Percentiles rank a stretch among this genome's conserved stretches.
Conservation (phyloP, 1,140 invertebrate genomes). For the Stratiolaelaps scimitus region DNA sequence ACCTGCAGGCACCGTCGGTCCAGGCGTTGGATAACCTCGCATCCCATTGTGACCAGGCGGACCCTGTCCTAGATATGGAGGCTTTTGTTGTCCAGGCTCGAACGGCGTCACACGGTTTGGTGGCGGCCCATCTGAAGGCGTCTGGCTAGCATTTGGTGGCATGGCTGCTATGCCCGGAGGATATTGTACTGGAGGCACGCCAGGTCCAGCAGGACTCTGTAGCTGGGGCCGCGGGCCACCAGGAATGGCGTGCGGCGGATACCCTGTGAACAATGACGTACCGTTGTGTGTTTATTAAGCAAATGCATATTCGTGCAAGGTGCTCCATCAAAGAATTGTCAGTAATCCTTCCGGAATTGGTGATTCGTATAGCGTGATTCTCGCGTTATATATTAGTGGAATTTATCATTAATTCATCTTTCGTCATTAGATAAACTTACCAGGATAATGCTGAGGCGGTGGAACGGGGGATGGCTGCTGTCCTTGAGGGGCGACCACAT, state of each 20-base stretch:
- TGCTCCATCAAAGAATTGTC: too few species aligned
- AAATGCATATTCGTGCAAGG: too few species aligned
- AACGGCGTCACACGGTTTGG: slow-evolving; percentile 6
- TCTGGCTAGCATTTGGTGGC: slow-evolving; percentile 2
- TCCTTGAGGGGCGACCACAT: not conserved
- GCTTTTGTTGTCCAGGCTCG: not conserved
- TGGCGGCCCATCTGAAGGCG: not conserved
- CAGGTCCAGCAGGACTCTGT: slow-evolving; percentile 5
- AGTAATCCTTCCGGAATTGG: too few species aligned
- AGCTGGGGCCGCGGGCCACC: slow-evolving; percentile 4
- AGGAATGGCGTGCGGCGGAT: slow-evolving; percentile 21
- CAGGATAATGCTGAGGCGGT: slow-evolving; percentile 27
- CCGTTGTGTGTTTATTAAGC: too few species aligned
- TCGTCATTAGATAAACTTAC: too few species aligned
- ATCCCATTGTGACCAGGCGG: slow-evolving; percentile 19
- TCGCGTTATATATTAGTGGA: too few species aligned
- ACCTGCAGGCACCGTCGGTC: slow-evolving; percentile 31
- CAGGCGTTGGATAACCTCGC: slow-evolving; percentile 31
- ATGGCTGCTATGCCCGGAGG: slow-evolving; percentile 17
- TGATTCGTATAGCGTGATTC: too few species aligned
- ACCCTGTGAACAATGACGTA: not conserved
- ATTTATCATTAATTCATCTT: too few species aligned
- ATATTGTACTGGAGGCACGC: not conserved
- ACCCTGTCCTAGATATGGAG: too few species aligned
- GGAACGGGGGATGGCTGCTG: slow-evolving; percentile 29